Percentiles rank a stretch among this genome's conserved stretches.
Evolutionary conservation across 2,113 vertebrate species (phyloP).

Genomic region (Sinosuthora webbiana): DNA sequence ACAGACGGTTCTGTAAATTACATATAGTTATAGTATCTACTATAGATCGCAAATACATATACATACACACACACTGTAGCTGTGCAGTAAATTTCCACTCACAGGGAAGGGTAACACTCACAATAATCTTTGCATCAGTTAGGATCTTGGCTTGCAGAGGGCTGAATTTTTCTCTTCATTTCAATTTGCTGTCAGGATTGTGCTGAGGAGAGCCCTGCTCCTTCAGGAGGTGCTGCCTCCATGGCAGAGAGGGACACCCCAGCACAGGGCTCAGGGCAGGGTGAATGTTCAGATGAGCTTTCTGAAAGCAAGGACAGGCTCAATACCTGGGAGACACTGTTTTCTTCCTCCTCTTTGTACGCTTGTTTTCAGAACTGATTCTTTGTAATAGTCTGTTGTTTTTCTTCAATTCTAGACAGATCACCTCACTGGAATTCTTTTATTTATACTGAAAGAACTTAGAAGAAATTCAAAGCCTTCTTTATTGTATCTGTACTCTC

Average conservation of each 20-base stretch:
- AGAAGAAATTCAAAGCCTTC: not conserved
- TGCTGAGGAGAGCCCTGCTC: not conserved
- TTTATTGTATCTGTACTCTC: not conserved
- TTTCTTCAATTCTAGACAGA: not conserved
- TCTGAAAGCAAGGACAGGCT: not conserved
- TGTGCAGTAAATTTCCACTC: not conserved
- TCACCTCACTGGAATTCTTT: not conserved
- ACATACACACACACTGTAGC: not conserved
- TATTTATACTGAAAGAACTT: not conserved
- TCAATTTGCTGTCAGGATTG: not conserved
- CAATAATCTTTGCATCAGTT: not conserved
- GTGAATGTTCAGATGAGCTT: not conserved
- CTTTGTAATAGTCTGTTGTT: not conserved
- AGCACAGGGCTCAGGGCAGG: not conserved
- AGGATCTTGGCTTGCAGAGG: not conserved
- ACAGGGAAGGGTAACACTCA: not conserved
- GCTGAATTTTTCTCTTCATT: not conserved
- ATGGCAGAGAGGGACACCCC: fast-evolving
- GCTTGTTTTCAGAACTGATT: not conserved
- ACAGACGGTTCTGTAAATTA: not conserved
- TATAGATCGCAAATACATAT: not conserved
- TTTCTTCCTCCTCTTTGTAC: not conserved
- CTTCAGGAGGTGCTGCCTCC: not conserved
- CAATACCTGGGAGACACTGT: not conserved
- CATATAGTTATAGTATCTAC: not conserved